Conservation (phyloP, 2,888 invertebrate genomes). For the Lissocephala sabroskyi region DNA sequence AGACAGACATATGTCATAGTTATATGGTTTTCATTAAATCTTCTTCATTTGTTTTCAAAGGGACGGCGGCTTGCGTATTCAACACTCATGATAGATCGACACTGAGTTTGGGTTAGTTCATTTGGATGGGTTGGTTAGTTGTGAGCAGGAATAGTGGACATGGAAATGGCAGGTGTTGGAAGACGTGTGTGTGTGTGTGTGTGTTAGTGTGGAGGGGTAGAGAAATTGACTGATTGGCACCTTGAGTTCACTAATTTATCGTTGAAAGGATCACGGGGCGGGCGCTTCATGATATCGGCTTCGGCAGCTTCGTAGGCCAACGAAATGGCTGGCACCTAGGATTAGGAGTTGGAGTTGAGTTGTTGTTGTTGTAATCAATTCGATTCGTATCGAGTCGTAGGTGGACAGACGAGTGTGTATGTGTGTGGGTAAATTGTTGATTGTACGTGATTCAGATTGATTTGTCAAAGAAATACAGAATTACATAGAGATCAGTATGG, state of each 20-base stretch:
- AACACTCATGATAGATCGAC: no score
- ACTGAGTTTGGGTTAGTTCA: slow-evolving; percentile 21
- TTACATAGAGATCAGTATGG: background rate
- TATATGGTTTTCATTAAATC: slow-evolving; percentile 28
- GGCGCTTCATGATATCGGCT: slow-evolving; percentile 90
- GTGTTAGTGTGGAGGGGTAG: slow-evolving; percentile 9
- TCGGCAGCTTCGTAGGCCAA: slow-evolving; percentile 90
- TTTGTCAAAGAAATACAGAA: background rate
- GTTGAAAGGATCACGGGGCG: slow-evolving; percentile 85
- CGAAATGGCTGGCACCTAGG: slow-evolving; percentile 84
- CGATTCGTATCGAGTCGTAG: slow-evolving; percentile 6
- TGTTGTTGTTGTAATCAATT: slow-evolving; percentile 48
- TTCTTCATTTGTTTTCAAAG: no score
- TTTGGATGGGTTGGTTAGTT: background rate
- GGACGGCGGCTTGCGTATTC: slow-evolving; percentile 9
- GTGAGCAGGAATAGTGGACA: no score
- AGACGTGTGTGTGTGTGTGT: slow-evolving; percentile 15
- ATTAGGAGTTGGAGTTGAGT: slow-evolving; percentile 33
- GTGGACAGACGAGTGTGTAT: background rate
- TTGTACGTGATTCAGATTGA: background rate
- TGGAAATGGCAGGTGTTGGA: no score
- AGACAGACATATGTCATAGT: slow-evolving; percentile 31
- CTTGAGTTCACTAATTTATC: slow-evolving; percentile 87
- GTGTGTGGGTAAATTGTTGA: background rate
- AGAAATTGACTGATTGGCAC: slow-evolving; percentile 70